Percentiles rank a stretch among this genome's conserved stretches.
These are phyloP conservation scores for Sweltsa coloradensis DNA, from an alignment of 1,140 invertebrate genomes.

Conservation along the genomic window DNA sequence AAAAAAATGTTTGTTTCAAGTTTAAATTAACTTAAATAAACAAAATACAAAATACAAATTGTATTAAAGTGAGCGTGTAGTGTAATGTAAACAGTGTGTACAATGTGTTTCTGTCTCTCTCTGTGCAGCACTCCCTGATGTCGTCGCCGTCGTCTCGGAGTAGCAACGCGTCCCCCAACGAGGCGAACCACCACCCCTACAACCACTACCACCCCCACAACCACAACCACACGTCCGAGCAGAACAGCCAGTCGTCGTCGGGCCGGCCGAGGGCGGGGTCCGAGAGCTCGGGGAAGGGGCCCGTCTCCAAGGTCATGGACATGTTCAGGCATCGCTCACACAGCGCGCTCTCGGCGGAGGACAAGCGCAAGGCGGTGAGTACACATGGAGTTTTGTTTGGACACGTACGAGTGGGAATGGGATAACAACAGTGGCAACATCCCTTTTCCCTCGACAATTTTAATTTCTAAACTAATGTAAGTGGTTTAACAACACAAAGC, in stretches of 20 bases:
- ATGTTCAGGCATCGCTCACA: slow-evolving; percentile 72
- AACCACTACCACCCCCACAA: too few relatives aligned
- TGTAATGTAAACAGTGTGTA: too few relatives aligned
- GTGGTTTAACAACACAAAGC: too few relatives aligned
- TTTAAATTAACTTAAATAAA: too few relatives aligned
- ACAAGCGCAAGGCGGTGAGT: slow-evolving; percentile 66
- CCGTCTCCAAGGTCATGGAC: slow-evolving; percentile 81
- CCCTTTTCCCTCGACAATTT: too few relatives aligned
- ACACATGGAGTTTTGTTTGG: not conserved
- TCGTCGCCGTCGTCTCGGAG: slow-evolving; percentile 20
- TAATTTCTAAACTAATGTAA: too few relatives aligned
- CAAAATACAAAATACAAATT: too few relatives aligned
- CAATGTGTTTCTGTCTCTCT: too few relatives aligned
- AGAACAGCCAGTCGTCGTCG: slow-evolving; percentile 21
- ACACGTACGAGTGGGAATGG: too few relatives aligned
- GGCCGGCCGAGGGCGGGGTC: slow-evolving; percentile 36
- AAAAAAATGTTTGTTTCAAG: too few relatives aligned
- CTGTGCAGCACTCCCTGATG: slow-evolving; percentile 30
- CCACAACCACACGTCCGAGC: slow-evolving; percentile 21
- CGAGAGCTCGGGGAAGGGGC: slow-evolving; percentile 37
- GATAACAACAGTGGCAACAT: too few relatives aligned
- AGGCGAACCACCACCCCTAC: slow-evolving; percentile 6
- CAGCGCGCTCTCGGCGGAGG: slow-evolving; percentile 51
- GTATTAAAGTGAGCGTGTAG: too few relatives aligned
- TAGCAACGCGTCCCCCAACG: slow-evolving; percentile 6